These are phyloP conservation scores for Gadopsis marmoratus DNA, from an alignment of 2,797 vertebrate genomes.

Conservation along the genomic window DNA sequence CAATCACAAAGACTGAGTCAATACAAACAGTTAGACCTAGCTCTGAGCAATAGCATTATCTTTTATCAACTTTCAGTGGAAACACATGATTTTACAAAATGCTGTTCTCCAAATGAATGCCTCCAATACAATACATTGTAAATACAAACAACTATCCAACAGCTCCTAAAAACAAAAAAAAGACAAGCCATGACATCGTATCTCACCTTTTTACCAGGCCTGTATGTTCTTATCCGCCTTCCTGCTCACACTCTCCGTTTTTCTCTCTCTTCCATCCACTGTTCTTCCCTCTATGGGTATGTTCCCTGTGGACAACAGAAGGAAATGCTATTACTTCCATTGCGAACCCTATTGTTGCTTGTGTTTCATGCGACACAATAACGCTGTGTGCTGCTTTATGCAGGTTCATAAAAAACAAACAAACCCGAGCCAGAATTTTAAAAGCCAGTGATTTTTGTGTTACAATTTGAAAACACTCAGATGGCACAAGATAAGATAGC, in stretches of 20 bases:
- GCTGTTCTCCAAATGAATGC: not conserved
- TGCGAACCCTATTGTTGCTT: not conserved
- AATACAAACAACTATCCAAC: not conserved
- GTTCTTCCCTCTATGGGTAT: slow-evolving; percentile 91
- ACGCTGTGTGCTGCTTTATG: not conserved
- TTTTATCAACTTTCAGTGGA: not conserved
- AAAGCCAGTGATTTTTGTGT: not conserved
- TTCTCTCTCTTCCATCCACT: slow-evolving; percentile 96
- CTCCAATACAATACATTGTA: not conserved
- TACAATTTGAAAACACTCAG: too few relatives aligned
- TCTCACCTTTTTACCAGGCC: slow-evolving; percentile 92
- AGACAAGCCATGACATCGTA: not conserved
- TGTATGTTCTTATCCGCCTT: slow-evolving; percentile 92
- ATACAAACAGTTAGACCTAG: not conserved
- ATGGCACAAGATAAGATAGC: not conserved
- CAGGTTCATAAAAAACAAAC: not conserved
- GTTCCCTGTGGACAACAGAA: slow-evolving; percentile 86
- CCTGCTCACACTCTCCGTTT: slow-evolving; percentile 92
- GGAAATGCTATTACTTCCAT: not conserved
- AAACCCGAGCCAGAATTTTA: not conserved
- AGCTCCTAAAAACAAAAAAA: not conserved
- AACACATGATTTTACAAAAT: not conserved
- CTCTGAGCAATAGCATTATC: not conserved
- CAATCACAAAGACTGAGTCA: slow-evolving; percentile 7
- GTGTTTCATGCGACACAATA: not conserved